Evolutionary conservation across 2,113 vertebrate species (phyloP), one percentile per base, ranked within the genome.

Genomic region (Chinchilla lanigera): DNA sequence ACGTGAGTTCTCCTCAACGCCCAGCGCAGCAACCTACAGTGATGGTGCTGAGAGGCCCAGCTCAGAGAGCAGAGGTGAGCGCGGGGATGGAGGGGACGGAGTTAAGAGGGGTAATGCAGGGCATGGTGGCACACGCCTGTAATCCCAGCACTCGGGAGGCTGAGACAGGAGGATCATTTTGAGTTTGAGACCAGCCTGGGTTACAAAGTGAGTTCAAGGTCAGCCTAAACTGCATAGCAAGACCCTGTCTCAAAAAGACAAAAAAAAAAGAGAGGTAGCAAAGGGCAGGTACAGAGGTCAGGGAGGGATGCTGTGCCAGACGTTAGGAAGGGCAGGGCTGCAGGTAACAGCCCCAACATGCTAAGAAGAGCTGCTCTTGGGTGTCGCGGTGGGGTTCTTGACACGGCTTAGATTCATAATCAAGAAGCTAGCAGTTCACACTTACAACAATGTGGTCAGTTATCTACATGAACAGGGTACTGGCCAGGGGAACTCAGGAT

Each of bases 81-180:
- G 5, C 44, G 86, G n/a, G n/a, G n/a, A n/a, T n/a, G 8, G 3
- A 60, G 58, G 6, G 3, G 7, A 17, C 0, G 1, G 63, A n/a
- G 20, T 7, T 50, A 61, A 47, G 54, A 65, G 22, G 26, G 63
- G 38, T 38, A 24, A 50, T 50, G 47, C 47, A 6, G 9, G 47
- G 47, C 9, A 9, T 50, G 9, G 9, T 6, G 47, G 47, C 47
- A 50, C 47, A 50, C 9, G 47, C 47, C 47, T 50, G 47, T 50
- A 50, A 50, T 9, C 47, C 47, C 9, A 50, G 47, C 47, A 50
- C 47, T 50, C 9, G 47, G 9, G 47, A 50, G 47, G 47, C 47
- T 50, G 47, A 50, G 47, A 50, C 47, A 50, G 47, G 47, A 50
- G 47, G 47, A 50, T n/a, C n/a, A n/a, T n/a, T n/a, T n/a, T n/a